These are phyloP conservation scores for Deilephila elpenor DNA, from an alignment of 2,888 invertebrate species.

Conservation along the genomic window DNA sequence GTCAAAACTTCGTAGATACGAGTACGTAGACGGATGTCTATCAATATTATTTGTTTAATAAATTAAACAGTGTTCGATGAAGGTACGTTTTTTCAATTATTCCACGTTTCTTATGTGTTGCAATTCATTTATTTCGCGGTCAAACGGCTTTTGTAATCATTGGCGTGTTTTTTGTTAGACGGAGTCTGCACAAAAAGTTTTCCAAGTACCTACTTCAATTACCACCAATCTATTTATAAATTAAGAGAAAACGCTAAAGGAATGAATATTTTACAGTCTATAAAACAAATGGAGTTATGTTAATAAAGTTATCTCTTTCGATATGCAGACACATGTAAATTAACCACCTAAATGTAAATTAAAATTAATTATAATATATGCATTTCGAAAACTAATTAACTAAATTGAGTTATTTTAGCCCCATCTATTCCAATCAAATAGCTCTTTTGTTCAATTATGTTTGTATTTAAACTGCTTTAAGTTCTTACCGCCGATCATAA, in stretches of 20 bases:
- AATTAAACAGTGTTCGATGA: constrained; percentile 31
- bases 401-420: not conserved
- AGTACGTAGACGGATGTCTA: not conserved
- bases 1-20: not conserved
- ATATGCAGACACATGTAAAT: not conserved
- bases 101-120: constrained; percentile 40
- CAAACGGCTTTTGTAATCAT: constrained; percentile 44
- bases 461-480: too few species aligned
- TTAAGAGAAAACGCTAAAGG: constrained; percentile 10
- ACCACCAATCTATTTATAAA: constrained; percentile 4
- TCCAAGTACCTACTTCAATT: constrained; percentile 19
- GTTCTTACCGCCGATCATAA: too few species aligned
- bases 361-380: not conserved
- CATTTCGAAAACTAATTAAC: not conserved
- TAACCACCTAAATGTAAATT: not conserved
- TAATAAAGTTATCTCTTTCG: not conserved
- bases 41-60: constrained; percentile 20
- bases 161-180: constrained; percentile 38
- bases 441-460: too few species aligned
- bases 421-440: not conserved
- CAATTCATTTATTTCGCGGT: constrained; percentile 51
- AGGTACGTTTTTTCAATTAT: constrained; percentile 33
- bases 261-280: not conserved
- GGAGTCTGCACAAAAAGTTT: constrained; percentile 21
- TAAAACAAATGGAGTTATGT: not conserved